Base-by-base conservation (phyloP, 1,140 invertebrate species). In the Hirudo medicinalis region DNA sequence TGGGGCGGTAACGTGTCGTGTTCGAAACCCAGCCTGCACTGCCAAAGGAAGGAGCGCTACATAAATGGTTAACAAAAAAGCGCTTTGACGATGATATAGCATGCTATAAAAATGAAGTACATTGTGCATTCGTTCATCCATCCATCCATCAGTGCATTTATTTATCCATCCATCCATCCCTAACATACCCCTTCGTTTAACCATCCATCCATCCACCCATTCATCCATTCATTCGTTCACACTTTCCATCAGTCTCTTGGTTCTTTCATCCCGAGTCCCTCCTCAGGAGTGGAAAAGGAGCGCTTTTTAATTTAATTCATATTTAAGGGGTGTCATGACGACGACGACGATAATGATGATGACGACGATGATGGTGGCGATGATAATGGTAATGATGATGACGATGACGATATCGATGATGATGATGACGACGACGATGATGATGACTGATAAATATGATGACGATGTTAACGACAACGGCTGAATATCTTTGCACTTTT, bases 181-280 rank as follows among this genome's bases (percentile, higher is more conserved):
- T n/a, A n/a, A n/a, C n/a, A n/a, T n/a, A 63, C 17, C 13, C 57
- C 4, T 25, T 25, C 57, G 1, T 25, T 63, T 1, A 49, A 15
- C 15, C 57, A 63, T 63, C 1, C 57, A 32, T 22, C 19, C 57
- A 63, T 63, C 13, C 29, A 6, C 17, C 13, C 29, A 32, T 22
- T 32, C 22, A 63, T 22, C 13, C 22, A 63, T 63, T 63, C 57
- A 63, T 63, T 63, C 57, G 17, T 63, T 63, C 57, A 63, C 19
- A 13, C 57, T 63, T 63, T 63, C 57, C 11, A 63, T 63, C 57
- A 25, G 22, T 2, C 57, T 63, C 1, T 22, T 63, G 11, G 22
- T 63, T 60, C 57, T 63, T 63, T 63, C 57, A 25, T 63, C 29
- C 11, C 11, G 15, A 8, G 15, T 49, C 1, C 4, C 40, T 4